These are phyloP conservation scores for Thereva nobilitata DNA, from an alignment of 2,888 invertebrate species.

Conservation along the genomic window DNA sequence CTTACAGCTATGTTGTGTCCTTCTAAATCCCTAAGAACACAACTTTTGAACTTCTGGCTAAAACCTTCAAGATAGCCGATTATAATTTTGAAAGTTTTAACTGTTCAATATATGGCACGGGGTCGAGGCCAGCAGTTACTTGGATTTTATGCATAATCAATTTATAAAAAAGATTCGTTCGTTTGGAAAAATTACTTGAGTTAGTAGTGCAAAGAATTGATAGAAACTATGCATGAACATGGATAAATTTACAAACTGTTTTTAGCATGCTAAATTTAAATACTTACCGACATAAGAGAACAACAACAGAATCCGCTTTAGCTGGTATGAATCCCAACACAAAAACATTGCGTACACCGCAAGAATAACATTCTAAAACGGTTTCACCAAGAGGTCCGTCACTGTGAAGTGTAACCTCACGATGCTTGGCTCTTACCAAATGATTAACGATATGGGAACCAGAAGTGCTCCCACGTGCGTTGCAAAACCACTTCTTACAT, in stretches of 20 bases:
- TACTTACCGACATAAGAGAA: conserved; percentile 82
- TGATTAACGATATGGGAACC: conserved; percentile 99
- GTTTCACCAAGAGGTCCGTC: conserved; percentile 98
- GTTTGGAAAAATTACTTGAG: too few species aligned
- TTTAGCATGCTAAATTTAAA: not conserved
- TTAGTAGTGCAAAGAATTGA: too few species aligned
- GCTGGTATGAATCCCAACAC: conserved; percentile 99
- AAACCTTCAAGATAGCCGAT: too few species aligned
- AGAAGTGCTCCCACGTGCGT: conserved; percentile 96
- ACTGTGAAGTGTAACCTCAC: conserved; percentile 96
- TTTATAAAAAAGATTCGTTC: too few species aligned
- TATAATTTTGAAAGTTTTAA: too few species aligned
- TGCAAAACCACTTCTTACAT: conserved; percentile 99
- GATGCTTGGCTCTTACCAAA: conserved; percentile 97
- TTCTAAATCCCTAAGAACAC: too few species aligned
- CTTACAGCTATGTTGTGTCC: too few species aligned
- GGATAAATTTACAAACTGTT: not conserved
- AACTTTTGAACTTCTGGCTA: too few species aligned
- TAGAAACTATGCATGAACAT: not conserved
- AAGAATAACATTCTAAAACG: conserved; percentile 97
- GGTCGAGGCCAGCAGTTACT: too few species aligned
- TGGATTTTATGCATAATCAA: too few species aligned
- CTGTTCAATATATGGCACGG: too few species aligned
- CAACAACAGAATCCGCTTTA: conserved; percentile 97
- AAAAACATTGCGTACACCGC: conserved; percentile 97